Evolutionary conservation across 2,113 vertebrate genomes (phyloP), one percentile per base, ranked within the genome.

Genomic region (Rhombomys opimus): DNA sequence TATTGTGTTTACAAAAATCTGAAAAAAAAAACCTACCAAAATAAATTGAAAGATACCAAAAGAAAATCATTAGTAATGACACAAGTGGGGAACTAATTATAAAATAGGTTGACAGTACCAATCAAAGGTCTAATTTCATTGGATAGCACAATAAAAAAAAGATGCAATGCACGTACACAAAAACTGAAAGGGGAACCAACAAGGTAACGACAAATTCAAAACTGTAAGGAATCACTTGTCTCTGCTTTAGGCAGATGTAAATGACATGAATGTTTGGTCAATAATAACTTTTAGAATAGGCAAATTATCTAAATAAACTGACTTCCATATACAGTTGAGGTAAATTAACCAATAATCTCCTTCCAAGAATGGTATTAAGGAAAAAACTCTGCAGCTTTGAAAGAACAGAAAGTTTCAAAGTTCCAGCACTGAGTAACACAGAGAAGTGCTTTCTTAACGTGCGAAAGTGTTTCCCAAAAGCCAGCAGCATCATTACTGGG

Each of bases 11-110:
- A 90, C 46, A 87, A 86, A 86, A 65, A 7, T 81, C 80, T 68
- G 68, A 52, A 70, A 96, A 89, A n/a, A 7, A 70, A 89, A 32
- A 5, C 13, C 54, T 90, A 70, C 13, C 13, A 92, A 92, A 95
- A 81, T 82, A 92, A 88, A 85, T 23, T 10, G 30, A 95, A 87
- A 59, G 38, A 65, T 20, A 73, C 18, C 9, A 82, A 30, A 87
- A 70, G 52, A n/a, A 82, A 72, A 30, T 70, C 13, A 57, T 93
- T 65, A 85, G 63, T 90, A 72, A 93, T 70, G 50, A 65, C 80
- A 67, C 96, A 96, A 75, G 50, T 86, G 67, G 72, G 72, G 46
- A 89, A 91, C 59, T 75, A 78, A 85, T 65, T 87, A 78, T 30
- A 80, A 95, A 87, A 88, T 11, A 84, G 35, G 93, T 67, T 72